Evolutionary conservation across 2,113 vertebrate species (phyloP).

Genomic region (Petroica traversi): DNA sequence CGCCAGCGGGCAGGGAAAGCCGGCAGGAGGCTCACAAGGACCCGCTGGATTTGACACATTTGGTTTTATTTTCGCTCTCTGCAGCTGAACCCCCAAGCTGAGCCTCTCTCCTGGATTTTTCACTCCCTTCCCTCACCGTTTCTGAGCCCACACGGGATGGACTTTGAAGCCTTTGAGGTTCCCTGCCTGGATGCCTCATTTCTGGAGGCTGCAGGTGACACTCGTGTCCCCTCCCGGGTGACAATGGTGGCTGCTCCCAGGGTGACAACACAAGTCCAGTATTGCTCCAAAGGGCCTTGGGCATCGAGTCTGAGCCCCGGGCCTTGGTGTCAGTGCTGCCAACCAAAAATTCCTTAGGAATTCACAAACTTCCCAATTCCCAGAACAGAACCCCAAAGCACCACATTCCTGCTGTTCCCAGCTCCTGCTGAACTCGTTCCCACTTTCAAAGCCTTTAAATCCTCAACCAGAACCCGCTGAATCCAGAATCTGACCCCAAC

Average conservation of each 20-base stretch:
- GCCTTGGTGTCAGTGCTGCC: accelerated
- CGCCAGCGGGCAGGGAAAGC: not conserved
- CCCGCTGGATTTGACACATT: not conserved
- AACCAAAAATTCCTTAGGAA: not conserved
- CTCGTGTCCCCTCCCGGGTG: not conserved
- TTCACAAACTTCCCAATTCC: not conserved
- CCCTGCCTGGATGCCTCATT: not conserved
- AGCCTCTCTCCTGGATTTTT: not conserved
- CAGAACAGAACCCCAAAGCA: accelerated
- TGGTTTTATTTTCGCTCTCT: not conserved
- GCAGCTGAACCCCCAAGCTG: not conserved
- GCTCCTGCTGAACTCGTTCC: not conserved
- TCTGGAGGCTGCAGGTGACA: not conserved
- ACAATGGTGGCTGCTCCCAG: not conserved
- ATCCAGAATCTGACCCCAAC: not conserved
- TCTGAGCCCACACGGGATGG: accelerated
- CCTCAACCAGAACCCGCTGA: not conserved
- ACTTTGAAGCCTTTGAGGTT: not conserved
- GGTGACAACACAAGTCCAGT: accelerated
- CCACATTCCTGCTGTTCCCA: accelerated
- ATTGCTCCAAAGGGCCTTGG: not conserved
- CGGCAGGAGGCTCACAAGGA: not conserved
- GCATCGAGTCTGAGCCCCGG: not conserved
- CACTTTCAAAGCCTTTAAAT: not conserved
- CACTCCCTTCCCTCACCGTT: not conserved